Percentiles rank a stretch among this genome's conserved stretches.
These are phyloP conservation scores for Scomberomorus guttatus DNA, from an alignment of 2,797 vertebrate species.

Conservation along the genomic window DNA sequence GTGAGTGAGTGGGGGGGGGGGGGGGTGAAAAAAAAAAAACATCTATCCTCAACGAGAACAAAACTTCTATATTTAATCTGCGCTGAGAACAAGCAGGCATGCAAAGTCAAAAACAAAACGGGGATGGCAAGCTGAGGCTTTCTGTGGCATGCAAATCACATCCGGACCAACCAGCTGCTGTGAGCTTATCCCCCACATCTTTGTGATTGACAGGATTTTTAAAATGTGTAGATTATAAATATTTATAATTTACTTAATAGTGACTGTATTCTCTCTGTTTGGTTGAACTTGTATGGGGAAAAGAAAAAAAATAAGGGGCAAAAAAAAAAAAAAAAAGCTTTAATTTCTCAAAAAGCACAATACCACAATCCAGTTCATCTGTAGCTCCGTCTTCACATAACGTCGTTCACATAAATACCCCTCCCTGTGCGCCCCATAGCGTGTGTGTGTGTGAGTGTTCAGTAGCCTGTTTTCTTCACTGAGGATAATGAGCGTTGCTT, in stretches of 20 bases:
- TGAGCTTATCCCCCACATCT: constrained; percentile 83
- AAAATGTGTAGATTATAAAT: constrained; percentile 89
- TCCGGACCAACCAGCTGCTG: constrained; percentile 80
- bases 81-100: constrained; percentile 83
- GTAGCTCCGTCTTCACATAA: constrained; percentile 70
- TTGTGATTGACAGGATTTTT: constrained; percentile 87
- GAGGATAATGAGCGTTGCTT: constrained; percentile 66
- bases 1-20: constrained; percentile 32
- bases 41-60: constrained; percentile 85
- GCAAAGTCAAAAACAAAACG: constrained; percentile 87
- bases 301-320: constrained; percentile 59
- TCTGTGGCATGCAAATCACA: constrained; percentile 87
- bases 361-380: constrained; percentile 68
- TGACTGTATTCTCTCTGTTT: constrained; percentile 86
- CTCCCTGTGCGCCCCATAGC: constrained; percentile 35
- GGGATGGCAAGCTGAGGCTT: constrained; percentile 81
- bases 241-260: constrained; percentile 90
- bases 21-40: constrained; percentile 55
- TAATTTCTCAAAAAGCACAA: constrained; percentile 63
- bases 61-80: constrained; percentile 91
- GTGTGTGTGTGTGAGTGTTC: constrained; percentile 50
- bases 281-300: constrained; percentile 77
- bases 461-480: constrained; percentile 66
- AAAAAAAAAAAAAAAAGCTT: constrained; percentile 61
- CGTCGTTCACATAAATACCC: constrained; percentile 76